Evolutionary conservation across 2,888 invertebrate genomes (phyloP).

Genomic region (Leptarthrus brevirostris): DNA sequence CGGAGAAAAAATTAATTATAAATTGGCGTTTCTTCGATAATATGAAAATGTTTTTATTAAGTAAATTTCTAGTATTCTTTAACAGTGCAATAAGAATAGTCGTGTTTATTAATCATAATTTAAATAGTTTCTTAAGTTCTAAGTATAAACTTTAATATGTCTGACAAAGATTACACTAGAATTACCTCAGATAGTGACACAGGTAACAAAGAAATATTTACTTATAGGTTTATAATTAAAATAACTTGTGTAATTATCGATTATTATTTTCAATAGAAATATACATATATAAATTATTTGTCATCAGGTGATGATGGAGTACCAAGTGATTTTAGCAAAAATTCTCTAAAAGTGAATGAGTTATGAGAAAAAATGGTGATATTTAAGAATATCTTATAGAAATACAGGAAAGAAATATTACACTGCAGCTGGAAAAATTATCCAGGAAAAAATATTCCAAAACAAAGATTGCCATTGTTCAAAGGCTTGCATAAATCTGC

Average conservation of each 20-base stretch:
- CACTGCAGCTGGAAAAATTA: constrained; percentile 51
- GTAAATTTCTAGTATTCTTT: constrained; percentile 42
- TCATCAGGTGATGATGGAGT: constrained; percentile 49
- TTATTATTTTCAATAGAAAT: constrained; percentile 47
- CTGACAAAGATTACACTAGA: constrained; percentile 11
- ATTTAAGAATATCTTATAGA: constrained; percentile 51
- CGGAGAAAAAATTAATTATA: constrained; percentile 13
- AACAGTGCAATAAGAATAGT: constrained; percentile 38
- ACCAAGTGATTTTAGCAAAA: constrained; percentile 50
- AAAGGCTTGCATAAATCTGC: constrained; percentile 48
- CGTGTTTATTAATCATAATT: constrained; percentile 36
- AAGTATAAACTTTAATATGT: constrained; percentile 32
- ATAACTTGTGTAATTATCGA: constrained; percentile 19
- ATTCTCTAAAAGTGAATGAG: constrained; percentile 49
- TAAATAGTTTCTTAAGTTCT: constrained; percentile 35
- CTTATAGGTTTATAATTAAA: constrained; percentile 5
- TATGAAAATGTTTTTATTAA: constrained; percentile 33
- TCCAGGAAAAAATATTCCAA: constrained; percentile 51
- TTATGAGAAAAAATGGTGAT: constrained; percentile 51
- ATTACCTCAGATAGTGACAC: constrained; percentile 33
- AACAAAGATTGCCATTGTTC: constrained; percentile 49
- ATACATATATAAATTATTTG: constrained; percentile 48
- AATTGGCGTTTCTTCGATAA: constrained; percentile 29
- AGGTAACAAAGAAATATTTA: constrained; percentile 13
- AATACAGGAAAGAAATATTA: constrained; percentile 52